These are phyloP conservation scores for Carassius gibelio DNA, from an alignment of 2,113 vertebrate genomes.

Conservation along the genomic window DNA sequence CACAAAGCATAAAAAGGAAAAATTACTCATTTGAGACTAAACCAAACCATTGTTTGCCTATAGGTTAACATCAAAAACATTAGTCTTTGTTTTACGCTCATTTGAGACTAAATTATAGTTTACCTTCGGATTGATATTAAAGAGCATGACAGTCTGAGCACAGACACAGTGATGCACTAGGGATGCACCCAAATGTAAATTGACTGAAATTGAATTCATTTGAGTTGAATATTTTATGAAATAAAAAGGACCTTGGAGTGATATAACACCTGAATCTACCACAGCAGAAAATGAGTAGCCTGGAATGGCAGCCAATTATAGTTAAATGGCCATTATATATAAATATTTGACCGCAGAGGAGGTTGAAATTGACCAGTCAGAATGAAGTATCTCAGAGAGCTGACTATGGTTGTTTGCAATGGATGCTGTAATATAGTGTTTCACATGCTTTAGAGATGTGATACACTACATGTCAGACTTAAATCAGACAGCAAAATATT, in stretches of 20 bases:
- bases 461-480: not conserved
- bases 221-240: not conserved
- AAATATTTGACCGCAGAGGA: not conserved
- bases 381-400: not conserved
- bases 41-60: not conserved
- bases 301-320: not conserved
- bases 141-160: not conserved
- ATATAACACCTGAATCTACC: not conserved
- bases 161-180: not conserved
- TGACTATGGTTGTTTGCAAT: not conserved
- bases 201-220: not conserved
- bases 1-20: not conserved
- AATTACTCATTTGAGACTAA: conserved; percentile 1
- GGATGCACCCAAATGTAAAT: not conserved
- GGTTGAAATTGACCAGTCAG: not conserved
- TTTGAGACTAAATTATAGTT: not conserved
- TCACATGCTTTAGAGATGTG: not conserved
- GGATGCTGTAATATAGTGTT: not conserved
- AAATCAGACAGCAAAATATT: not conserved
- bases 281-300: not conserved
- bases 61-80: not conserved
- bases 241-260: not conserved
- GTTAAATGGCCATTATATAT: not conserved
- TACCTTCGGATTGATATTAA: not conserved
- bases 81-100: not conserved